Conservation (phyloP, 2,888 invertebrate genomes). For the Drosophila kanekoi region DNA sequence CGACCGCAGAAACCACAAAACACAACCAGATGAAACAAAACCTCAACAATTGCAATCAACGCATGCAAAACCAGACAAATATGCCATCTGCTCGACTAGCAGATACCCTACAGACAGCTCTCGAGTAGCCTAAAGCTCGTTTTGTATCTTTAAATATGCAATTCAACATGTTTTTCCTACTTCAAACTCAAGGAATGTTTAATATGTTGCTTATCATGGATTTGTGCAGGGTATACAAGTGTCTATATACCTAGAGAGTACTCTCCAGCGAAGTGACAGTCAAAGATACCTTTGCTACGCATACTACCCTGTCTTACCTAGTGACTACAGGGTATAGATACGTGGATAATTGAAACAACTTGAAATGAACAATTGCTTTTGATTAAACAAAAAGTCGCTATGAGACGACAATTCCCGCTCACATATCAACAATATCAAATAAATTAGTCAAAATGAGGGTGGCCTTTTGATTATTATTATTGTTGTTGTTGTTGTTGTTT, state of each 20-base stretch:
- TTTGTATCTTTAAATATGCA: background rate
- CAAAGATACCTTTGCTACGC: too few relatives aligned
- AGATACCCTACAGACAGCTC: slow-evolving; percentile 13
- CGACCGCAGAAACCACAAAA: slow-evolving; percentile 41
- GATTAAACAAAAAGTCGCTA: slow-evolving; percentile 80
- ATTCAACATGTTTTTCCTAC: background rate
- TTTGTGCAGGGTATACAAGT: background rate
- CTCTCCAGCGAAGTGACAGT: too few relatives aligned
- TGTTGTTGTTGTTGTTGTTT: slow-evolving; percentile 16
- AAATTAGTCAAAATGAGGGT: slow-evolving; percentile 79
- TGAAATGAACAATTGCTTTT: slow-evolving; percentile 81
- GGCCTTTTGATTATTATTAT: slow-evolving; percentile 55
- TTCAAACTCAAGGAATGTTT: too few relatives aligned
- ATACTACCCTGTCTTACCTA: background rate
- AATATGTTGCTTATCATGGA: background rate
- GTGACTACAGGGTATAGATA: slow-evolving; percentile 23
- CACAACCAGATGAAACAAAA: slow-evolving; percentile 25
- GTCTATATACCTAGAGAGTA: background rate
- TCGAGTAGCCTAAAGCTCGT: background rate
- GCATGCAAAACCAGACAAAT: slow-evolving; percentile 3
- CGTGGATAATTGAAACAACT: slow-evolving; percentile 45
- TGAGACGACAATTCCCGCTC: slow-evolving; percentile 54
- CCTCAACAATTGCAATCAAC: slow-evolving; percentile 50
- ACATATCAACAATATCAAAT: slow-evolving; percentile 71
- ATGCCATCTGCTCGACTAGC: background rate